A percentile compares a stretch with the other conserved stretches of the same genome.
phyloP scores from a whole-genome alignment of 1,140 invertebrate genomes.

The Diachasma alloeum region DNA sequence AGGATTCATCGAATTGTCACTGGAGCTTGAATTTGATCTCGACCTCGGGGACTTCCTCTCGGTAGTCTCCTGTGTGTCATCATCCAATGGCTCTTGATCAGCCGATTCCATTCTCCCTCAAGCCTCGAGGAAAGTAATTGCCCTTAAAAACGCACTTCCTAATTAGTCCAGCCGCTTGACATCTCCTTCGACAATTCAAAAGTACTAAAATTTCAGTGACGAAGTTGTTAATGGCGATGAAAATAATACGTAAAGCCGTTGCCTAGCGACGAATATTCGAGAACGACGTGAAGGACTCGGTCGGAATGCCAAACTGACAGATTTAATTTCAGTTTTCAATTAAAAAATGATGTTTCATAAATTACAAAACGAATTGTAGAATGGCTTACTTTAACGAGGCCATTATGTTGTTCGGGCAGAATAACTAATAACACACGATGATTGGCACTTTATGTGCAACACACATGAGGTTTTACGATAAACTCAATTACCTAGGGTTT shows the following conservation, averaged over 20 bases:
- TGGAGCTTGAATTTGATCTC: slow-evolving; percentile 10
- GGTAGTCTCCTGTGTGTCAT: background rate
- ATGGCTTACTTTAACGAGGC: too few relatives aligned
- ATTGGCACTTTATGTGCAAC: too few relatives aligned
- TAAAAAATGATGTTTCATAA: too few relatives aligned
- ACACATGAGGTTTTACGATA: too few relatives aligned
- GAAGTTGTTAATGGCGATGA: background rate
- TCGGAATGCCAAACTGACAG: too few relatives aligned
- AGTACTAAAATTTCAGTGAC: too few relatives aligned
- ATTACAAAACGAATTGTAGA: too few relatives aligned
- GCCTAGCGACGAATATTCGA: background rate
- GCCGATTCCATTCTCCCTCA: background rate
- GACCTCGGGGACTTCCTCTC: slow-evolving; percentile 5
- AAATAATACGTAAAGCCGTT: background rate
- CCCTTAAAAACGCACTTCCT: background rate
- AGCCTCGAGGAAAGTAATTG: background rate
- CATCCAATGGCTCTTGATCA: slow-evolving; percentile 6
- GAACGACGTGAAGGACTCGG: too few relatives aligned
- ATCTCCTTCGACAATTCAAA: background rate
- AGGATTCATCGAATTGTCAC: background rate
- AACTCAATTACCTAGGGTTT: too few relatives aligned
- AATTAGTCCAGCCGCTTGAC: background rate
- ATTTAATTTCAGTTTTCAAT: too few relatives aligned
- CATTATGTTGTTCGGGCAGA: too few relatives aligned
- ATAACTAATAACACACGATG: too few relatives aligned